Evolutionary conservation across 1,140 invertebrate genomes (phyloP).

Genomic region (roundworm (Caenorhabditis elegans)): DNA sequence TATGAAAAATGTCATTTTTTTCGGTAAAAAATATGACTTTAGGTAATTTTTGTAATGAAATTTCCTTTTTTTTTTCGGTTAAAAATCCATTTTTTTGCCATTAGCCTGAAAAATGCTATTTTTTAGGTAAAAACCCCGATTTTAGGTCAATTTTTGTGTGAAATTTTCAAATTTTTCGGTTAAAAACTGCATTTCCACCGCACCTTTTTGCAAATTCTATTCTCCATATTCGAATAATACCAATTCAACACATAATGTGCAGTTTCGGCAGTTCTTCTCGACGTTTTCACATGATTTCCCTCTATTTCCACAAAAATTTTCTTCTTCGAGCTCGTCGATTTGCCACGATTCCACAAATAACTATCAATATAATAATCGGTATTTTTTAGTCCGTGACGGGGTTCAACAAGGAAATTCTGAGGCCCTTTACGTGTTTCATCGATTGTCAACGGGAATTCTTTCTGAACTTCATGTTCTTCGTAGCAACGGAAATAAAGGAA

Average conservation of each 20-base stretch:
- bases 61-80: too few species aligned
- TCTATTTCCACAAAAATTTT: background rate
- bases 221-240: constrained; percentile 24
- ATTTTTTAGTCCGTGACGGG: background rate
- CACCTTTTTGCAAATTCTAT: background rate
- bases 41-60: too few species aligned
- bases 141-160: too few species aligned
- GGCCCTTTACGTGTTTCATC: background rate
- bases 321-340: constrained; percentile 22
- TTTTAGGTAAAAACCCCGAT: too few species aligned
- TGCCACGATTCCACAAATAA: background rate
- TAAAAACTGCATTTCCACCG: too few species aligned
- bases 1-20: too few species aligned
- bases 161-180: background rate
- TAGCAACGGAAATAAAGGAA: constrained; percentile 10
- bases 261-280: background rate
- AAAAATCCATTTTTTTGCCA: too few species aligned
- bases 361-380: background rate
- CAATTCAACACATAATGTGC: background rate
- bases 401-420: background rate
- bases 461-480: background rate
- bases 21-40: too few species aligned
- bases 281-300: background rate
- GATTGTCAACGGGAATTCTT: background rate
- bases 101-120: too few species aligned